Conservation (phyloP, 2,888 invertebrate genomes). For the Polymixis lichenea region DNA sequence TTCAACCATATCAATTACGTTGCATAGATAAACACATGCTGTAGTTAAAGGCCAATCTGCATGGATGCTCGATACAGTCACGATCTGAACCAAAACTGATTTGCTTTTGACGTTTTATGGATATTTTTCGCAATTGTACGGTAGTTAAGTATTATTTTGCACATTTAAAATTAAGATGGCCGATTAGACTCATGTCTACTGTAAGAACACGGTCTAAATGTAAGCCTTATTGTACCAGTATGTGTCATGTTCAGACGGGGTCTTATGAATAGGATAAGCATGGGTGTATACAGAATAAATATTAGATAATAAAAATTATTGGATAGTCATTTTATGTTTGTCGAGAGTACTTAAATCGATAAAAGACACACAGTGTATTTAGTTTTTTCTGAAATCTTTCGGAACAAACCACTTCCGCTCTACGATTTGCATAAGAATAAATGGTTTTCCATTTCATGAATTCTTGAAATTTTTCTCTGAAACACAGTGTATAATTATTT, state of each 20-base stretch:
- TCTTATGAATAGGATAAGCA: conserved; percentile 79
- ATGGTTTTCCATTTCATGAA: background rate
- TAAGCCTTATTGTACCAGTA: conserved; percentile 53
- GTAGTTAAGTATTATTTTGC: background rate
- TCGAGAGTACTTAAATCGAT: background rate
- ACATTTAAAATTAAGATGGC: conserved; percentile 14
- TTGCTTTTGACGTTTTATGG: conserved; percentile 8
- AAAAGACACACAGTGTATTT: background rate
- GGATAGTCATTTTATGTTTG: background rate
- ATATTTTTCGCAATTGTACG: conserved; percentile 3
- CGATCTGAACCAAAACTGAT: too few relatives aligned
- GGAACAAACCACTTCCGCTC: background rate
- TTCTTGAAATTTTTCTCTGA: background rate
- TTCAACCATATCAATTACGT: background rate
- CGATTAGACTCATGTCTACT: background rate
- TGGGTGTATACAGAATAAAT: conserved; percentile 15
- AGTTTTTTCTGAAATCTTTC: background rate
- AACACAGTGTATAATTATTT: background rate
- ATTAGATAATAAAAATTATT: conserved; percentile 14
- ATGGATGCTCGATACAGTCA: conserved; percentile 5
- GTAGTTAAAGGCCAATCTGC: conserved; percentile 4
- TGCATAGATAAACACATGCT: background rate
- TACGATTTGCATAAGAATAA: background rate
- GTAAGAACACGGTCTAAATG: conserved; percentile 33
- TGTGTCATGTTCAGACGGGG: conserved; percentile 68